A percentile compares a stretch with the other conserved stretches of the same genome.
Conservation (phyloP, 2,888 invertebrate genomes). For the Argynnis bischoffii region DNA sequence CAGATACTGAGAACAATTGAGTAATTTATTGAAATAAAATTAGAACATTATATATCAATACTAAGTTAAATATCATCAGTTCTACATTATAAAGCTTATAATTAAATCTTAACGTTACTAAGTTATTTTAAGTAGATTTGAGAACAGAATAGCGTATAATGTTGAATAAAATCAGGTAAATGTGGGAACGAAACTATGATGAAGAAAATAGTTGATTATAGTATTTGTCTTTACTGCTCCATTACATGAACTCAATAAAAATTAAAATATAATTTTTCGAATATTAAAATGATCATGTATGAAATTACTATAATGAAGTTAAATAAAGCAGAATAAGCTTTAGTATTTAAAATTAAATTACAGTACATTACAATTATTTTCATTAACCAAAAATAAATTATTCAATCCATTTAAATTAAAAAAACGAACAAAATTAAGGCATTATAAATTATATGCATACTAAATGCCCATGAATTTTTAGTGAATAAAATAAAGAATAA, state of each 20-base stretch:
- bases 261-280: not conserved
- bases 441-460: too few relatives aligned
- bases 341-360: not conserved
- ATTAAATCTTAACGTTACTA: slow-evolving; percentile 9
- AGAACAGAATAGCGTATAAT: slow-evolving; percentile 52
- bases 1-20: not conserved
- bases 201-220: slow-evolving; percentile 42
- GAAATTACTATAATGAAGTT: not conserved
- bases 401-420: not conserved
- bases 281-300: not conserved
- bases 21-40: not conserved
- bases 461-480: too few relatives aligned
- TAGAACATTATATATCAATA: not conserved
- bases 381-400: not conserved
- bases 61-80: too few relatives aligned
- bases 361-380: not conserved
- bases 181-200: slow-evolving; percentile 51
- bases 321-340: not conserved
- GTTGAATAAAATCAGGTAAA: slow-evolving; percentile 51
- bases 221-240: slow-evolving; percentile 10
- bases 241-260: not conserved
- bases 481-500: too few relatives aligned
- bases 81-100: too few relatives aligned
- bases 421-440: too few relatives aligned
- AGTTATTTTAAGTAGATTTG: slow-evolving; percentile 47